Base-by-base conservation (phyloP, 2,888 invertebrate species). In the Epinotia brunnichana region DNA sequence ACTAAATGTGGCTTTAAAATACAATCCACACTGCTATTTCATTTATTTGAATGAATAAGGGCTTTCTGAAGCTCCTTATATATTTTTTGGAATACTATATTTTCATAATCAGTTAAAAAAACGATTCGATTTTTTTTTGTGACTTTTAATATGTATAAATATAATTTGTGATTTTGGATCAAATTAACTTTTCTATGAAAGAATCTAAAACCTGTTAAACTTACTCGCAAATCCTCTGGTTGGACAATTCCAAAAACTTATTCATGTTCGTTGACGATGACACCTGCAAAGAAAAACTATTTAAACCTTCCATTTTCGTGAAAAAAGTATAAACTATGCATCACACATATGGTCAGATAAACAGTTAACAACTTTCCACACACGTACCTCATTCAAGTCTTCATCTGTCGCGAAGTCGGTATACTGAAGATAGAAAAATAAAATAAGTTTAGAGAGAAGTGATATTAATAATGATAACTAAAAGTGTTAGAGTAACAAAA, bases 171-270 rank as follows among this genome's bases (percentile, higher is more conserved):
- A n/a, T n/a, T n/a, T n/a, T n/a, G n/a, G n/a, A n/a, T n/a, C n/a
- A n/a, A n/a, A n/a, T n/a, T n/a, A n/a, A n/a, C n/a, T n/a, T n/a
- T n/a, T n/a, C n/a, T n/a, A n/a, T n/a, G n/a, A n/a, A n/a, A n/a
- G n/a, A n/a, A n/a, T n/a, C n/a, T n/a, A n/a, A n/a, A 24, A 24
- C 3, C 21, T n/a, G 41, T 2, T 15, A 44, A 69, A 88, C 91
- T 89, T 70, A 90, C 91, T 89, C 86, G n/a, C 82, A 82, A 67
- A 87, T 88, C 48, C 87, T 80, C 67, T 86, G 85, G 39, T 75
- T 81, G n/a, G 85, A 86, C 35, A 87, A 66, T 74, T 89, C 85
- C 72, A 89, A 67, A 82, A 90, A 90, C 48, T 77, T 82, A 63
- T 77, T 85, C 74, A 82, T 80, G 2, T 83, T 81, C 10, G 74